Evolutionary conservation across 2,888 invertebrate genomes (phyloP), one percentile per base, ranked within the genome.

Genomic region (Parnassius orleans): DNA sequence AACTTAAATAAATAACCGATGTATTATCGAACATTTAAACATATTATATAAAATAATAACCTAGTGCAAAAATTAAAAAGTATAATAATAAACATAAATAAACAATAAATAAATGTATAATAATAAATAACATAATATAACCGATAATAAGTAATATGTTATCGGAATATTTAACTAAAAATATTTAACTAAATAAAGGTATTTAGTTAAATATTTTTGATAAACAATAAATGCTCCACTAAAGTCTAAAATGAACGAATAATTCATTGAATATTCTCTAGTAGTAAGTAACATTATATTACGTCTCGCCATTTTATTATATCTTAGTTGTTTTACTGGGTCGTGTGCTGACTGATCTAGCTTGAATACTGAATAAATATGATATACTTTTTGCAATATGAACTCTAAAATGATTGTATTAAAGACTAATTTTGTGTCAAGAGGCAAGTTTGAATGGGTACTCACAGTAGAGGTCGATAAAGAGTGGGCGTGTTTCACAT

Each of bases 281-380:
- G 51, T 15, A 59, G 33, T 57, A 53, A 62, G 53, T 42, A 47
- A 57, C 47, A 53, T 57, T 43, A 48, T 51, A 41, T 48, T 42
- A 53, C 53, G 48, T 57, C 50, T 46, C 59, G 58, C 33, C 44
- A 44, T 44, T 52, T 54, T 63, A 63, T 58, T 62, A 62, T 57
- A 53, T 48, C 53, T 48, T 41, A 46, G 58, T 59, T 59, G 63
- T 58, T 59, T 63, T 63, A 63, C 58, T 59, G 51, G 63, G 51
- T 63, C 58, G 54, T 50, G 58, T 53, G 58, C 50, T 48, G 53
- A 50, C 48, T 54, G 63, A 19, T 19, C 53, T 63, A 58, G 55
- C 55, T 54, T 44, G 24, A 46, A 51, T 15, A 51, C 46, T 62
- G 53, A 57, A 62, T 15, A 43, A 58, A 57, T 42, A 15, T 42